Percentiles rank a stretch among this genome's conserved stretches.
phyloP scores from a whole-genome alignment of 92 coral and sea anemone genomes.

The Zoanthus gigantus region DNA sequence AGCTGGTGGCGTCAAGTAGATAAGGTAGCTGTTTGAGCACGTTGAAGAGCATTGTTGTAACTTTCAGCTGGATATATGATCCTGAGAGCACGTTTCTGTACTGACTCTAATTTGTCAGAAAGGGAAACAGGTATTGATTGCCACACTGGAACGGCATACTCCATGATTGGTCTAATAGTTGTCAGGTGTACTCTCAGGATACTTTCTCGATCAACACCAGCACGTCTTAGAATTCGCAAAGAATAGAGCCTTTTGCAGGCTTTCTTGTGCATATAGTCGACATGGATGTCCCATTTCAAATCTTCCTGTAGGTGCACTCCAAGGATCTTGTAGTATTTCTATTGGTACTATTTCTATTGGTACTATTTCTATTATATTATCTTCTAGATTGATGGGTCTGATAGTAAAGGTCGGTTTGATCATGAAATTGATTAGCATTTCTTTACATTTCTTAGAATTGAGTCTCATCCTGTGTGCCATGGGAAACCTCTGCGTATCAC shows the following conservation, averaged over 20 bases:
- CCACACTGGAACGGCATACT: conserved; percentile 18
- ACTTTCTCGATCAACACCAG: conserved; percentile 4
- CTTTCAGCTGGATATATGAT: not conserved
- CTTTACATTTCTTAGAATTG: conserved; percentile 49
- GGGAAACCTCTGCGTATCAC: conserved; percentile 30
- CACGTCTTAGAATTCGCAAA: conserved; percentile 8
- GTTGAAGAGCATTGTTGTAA: not conserved
- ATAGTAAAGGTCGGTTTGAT: not conserved
- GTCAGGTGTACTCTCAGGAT: not conserved
- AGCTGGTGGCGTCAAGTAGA: too few relatives aligned
- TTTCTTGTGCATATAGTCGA: conserved; percentile 37
- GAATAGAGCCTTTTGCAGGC: conserved; percentile 46
- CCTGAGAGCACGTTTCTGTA: not conserved
- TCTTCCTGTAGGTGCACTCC: conserved; percentile 22
- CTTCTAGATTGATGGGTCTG: conserved; percentile 17
- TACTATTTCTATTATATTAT: conserved; percentile 17
- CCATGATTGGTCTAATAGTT: not conserved
- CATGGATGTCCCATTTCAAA: conserved; percentile 43
- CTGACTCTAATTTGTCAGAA: not conserved
- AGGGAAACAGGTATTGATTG: not conserved
- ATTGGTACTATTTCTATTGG: conserved; percentile 21
- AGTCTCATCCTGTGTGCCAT: conserved; percentile 20
- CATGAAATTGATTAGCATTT: conserved; percentile 43
- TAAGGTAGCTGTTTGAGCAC: not conserved
- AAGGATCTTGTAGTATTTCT: conserved; percentile 42